phyloP scores from a whole-genome alignment of 2,888 invertebrate genomes.

The Pheosia tremula region DNA sequence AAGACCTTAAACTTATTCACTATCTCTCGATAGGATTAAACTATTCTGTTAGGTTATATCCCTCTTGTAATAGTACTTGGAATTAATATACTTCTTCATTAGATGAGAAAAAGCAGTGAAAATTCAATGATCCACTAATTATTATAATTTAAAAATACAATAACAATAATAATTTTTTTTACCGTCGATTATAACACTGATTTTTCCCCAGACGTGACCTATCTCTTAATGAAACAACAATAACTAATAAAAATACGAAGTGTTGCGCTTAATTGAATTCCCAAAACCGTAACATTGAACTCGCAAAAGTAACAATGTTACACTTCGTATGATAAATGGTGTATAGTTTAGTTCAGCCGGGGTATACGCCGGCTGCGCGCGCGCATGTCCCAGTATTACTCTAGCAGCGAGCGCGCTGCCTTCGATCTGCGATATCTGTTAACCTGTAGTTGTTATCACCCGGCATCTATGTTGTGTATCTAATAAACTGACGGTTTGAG shows the following conservation, averaged over 20 bases:
- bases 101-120: background rate
- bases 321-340: conserved; percentile 32
- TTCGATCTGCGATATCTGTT: conserved; percentile 30
- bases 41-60: background rate
- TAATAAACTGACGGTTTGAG: conserved; percentile 41
- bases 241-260: conserved; percentile 21
- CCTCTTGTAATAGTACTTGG: background rate
- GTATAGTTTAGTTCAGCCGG: conserved; percentile 24
- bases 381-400: conserved; percentile 38
- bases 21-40: background rate
- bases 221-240: conserved; percentile 12
- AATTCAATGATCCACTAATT: background rate
- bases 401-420: conserved; percentile 47
- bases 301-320: conserved; percentile 27
- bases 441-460: conserved; percentile 34
- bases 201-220: background rate
- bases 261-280: conserved; percentile 20
- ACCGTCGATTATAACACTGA: background rate
- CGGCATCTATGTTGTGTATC: conserved; percentile 37
- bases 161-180: background rate
- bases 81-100: background rate
- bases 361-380: conserved; percentile 28
- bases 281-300: conserved; percentile 43
- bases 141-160: too few species aligned
- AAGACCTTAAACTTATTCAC: too few species aligned